Evolutionary conservation across 2,888 invertebrate genomes (phyloP), one percentile per base, ranked within the genome.

Genomic region (Ligdia adustata): DNA sequence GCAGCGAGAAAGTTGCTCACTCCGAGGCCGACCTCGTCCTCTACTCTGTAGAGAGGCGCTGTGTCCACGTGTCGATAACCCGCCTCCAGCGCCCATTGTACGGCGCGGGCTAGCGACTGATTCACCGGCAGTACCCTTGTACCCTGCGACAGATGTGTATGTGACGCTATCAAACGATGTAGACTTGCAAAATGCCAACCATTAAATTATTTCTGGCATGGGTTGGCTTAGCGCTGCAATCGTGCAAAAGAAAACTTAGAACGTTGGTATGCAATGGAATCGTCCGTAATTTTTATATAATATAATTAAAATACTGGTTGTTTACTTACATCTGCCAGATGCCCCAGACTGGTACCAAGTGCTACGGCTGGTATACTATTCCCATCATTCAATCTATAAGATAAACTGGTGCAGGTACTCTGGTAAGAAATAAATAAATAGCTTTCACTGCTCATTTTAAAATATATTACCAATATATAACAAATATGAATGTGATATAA

Each of bases 31-130:
- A 97, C 94, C 37, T 92, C 92, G 44, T 91, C 90, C 77, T 97
- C 96, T 51, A 95, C 95, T 31, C 92, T 83, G 71, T 97, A 97
- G 37, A 93, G 92, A n/a, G 93, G 79, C 0, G 96, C 96, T 0
- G 95, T 94, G 79, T 97, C 97, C 53, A 97, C 93, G 69, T 96
- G 96, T 22, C 94, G 92, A 76, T 96, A 97, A 1, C 97, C 96
- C 33, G 92, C 92, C 69, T 94, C 92, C 37, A 97, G 78, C 5
- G 96, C 96, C 60, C 88, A 84, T 68, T 95, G 92, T 55, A 96
- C 82, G 0, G 95, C 95, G 12, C 72, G 69, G 60, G 93, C 94
- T 40, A 95, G 80, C 66, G 85, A 82, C 53, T 81, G 77, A 69
- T 88, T 82, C 50, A 72, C 71, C 27, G 87, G 66, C 54, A 87